Conservation (phyloP, 1,140 invertebrate species). For the Chymomyza costata region DNA sequence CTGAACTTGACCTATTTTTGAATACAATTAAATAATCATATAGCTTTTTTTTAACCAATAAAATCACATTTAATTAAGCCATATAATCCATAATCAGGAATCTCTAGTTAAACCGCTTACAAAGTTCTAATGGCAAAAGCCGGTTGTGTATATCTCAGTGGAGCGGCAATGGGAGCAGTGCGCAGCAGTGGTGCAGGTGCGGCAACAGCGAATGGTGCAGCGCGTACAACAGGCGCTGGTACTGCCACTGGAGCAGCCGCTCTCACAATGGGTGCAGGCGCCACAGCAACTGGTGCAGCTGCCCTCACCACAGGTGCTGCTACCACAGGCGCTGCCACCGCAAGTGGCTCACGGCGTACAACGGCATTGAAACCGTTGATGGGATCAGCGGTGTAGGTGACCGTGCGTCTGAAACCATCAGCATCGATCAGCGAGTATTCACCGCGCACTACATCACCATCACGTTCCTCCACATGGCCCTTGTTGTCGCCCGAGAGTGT, state of each 20-base stretch:
- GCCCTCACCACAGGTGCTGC: slow-evolving; percentile 42
- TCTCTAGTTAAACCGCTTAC: slow-evolving; percentile 22
- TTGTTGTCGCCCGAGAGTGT: slow-evolving; percentile 78
- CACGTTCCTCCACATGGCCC: slow-evolving; percentile 77
- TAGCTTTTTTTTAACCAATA: slow-evolving; percentile 31
- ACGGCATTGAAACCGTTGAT: slow-evolving; percentile 73
- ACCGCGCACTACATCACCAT: slow-evolving; percentile 77
- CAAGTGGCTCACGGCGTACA: slow-evolving; percentile 72
- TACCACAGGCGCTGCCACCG: slow-evolving; percentile 35
- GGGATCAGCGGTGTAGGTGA: slow-evolving; percentile 72
- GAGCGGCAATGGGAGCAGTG: slow-evolving; percentile 51
- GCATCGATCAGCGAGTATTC: slow-evolving; percentile 65
- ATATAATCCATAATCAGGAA: slow-evolving; percentile 20
- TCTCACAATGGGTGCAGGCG: slow-evolving; percentile 33
- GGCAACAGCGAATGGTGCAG: slow-evolving; percentile 33
- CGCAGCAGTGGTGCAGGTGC: slow-evolving; percentile 57
- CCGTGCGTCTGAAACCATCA: slow-evolving; percentile 66
- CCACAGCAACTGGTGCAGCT: slow-evolving; percentile 40
- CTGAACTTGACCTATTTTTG: too few species aligned
- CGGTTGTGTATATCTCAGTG: slow-evolving; percentile 47
- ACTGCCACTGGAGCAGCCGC: slow-evolving; percentile 20
- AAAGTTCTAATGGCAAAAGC: slow-evolving; percentile 48
- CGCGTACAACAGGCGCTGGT: slow-evolving; percentile 24
- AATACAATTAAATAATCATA: too few species aligned
- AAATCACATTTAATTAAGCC: slow-evolving; percentile 54